These are phyloP conservation scores for Isichthys henryi DNA, from an alignment of 2,113 vertebrate genomes.

Conservation along the genomic window DNA sequence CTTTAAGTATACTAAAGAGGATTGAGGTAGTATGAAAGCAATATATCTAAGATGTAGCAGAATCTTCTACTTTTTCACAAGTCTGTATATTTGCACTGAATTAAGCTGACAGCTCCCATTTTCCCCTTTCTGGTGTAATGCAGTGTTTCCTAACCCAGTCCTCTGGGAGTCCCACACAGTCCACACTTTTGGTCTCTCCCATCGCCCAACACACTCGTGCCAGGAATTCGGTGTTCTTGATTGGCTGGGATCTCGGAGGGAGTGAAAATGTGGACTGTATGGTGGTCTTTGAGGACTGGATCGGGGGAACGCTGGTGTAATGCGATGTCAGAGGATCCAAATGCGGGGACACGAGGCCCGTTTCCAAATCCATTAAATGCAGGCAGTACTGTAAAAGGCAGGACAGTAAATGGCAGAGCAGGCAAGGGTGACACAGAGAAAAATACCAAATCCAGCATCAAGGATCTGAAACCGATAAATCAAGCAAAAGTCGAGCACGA, in stretches of 20 bases:
- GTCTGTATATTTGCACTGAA: not conserved
- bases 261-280: not conserved
- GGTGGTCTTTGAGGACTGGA: not conserved
- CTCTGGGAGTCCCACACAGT: not conserved
- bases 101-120: not conserved
- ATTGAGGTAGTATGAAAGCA: not conserved
- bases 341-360: not conserved
- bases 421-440: not conserved
- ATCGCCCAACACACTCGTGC: not conserved
- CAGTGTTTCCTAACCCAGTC: not conserved
- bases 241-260: not conserved
- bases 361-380: not conserved
- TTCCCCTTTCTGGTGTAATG: not conserved
- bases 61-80: not conserved
- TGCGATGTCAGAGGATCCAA: not conserved
- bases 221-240: not conserved
- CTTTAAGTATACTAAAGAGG: not conserved
- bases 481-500: not conserved
- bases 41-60: not conserved
- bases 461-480: not conserved
- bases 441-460: not conserved
- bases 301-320: not conserved
- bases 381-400: not conserved
- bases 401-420: not conserved
- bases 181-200: not conserved